Evolutionary conservation across 2,888 invertebrate genomes (phyloP).

Genomic region (Stenchaetothrips biformis): DNA sequence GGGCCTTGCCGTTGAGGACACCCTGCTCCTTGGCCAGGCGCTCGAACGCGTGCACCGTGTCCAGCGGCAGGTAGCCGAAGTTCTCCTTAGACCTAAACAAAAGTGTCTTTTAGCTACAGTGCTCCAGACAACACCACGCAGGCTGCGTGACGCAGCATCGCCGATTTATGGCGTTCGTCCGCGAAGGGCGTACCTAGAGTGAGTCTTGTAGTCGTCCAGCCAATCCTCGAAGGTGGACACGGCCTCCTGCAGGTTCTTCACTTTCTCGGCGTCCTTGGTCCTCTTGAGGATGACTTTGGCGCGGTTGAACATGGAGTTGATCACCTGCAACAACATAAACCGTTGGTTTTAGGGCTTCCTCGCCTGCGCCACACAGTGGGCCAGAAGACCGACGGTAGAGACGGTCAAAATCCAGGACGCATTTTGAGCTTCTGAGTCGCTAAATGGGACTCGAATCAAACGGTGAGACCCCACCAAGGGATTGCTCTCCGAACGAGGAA

Average conservation of each 20-base stretch:
- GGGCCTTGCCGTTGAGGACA: conserved; percentile 48
- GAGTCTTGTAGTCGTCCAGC: conserved; percentile 65
- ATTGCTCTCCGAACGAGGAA: no score
- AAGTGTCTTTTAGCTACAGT: no score
- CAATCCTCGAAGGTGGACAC: conserved; percentile 66
- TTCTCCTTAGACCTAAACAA: conserved; percentile 57
- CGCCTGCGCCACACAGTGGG: no score
- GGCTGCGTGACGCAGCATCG: no score
- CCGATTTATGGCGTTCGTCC: no score
- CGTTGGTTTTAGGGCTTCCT: no score
- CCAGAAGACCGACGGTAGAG: no score
- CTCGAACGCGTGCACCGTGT: conserved; percentile 54
- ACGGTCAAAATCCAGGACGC: no score
- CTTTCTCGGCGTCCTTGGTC: conserved; percentile 70
- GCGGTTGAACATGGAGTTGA: conserved; percentile 42
- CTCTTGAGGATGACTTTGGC: conserved; percentile 49
- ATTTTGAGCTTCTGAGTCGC: no score
- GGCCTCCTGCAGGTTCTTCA: conserved; percentile 68
- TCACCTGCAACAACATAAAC: conserved; percentile 32
- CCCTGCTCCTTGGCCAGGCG: conserved; percentile 52
- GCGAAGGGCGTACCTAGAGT: conserved; percentile 45
- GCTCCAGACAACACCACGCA: no score
- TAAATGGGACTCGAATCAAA: no score
- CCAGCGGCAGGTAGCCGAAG: conserved; percentile 61
- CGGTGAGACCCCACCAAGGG: no score